A percentile compares a stretch with the other conserved stretches of the same genome.
Evolutionary conservation across 2,888 invertebrate species (phyloP).

Genomic region (Polyploca ridens): DNA sequence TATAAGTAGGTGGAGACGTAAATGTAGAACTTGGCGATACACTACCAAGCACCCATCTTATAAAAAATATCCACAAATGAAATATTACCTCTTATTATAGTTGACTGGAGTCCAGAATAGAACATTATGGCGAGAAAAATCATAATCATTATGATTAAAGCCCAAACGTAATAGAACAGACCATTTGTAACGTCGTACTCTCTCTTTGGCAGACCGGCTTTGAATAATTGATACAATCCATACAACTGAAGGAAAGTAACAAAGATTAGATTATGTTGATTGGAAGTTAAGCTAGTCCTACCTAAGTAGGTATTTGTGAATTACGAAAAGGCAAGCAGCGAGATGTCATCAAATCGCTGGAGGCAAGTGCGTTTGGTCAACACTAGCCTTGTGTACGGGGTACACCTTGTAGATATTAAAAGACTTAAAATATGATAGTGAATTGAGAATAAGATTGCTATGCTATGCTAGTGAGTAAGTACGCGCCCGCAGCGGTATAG

Average conservation of each 20-base stretch:
- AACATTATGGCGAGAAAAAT: constrained; percentile 78
- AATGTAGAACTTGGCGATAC: not conserved
- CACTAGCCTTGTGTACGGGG: no score
- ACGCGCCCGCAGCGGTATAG: no score
- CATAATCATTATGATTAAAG: constrained; percentile 72
- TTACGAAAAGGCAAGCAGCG: no score
- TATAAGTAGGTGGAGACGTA: not conserved
- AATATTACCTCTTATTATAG: constrained; percentile 69
- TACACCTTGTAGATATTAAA: no score
- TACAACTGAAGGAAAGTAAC: constrained; percentile 56
- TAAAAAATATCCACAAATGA: not conserved
- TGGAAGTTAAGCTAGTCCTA: no score
- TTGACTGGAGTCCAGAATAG: constrained; percentile 76
- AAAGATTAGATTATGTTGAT: no score
- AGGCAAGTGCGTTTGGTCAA: no score
- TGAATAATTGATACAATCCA: constrained; percentile 75
- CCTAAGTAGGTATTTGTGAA: not conserved
- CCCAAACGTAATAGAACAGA: constrained; percentile 75
- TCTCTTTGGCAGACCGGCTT: constrained; percentile 69
- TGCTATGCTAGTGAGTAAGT: no score
- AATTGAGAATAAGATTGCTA: no score
- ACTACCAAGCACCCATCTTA: not conserved
- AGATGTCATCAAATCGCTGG: no score
- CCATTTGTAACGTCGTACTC: constrained; percentile 77
- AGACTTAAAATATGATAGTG: no score